A percentile compares a stretch with the other conserved stretches of the same genome.
These are phyloP conservation scores for Halichoerus grypus DNA, from an alignment of 2,113 vertebrate genomes.

Conservation along the genomic window DNA sequence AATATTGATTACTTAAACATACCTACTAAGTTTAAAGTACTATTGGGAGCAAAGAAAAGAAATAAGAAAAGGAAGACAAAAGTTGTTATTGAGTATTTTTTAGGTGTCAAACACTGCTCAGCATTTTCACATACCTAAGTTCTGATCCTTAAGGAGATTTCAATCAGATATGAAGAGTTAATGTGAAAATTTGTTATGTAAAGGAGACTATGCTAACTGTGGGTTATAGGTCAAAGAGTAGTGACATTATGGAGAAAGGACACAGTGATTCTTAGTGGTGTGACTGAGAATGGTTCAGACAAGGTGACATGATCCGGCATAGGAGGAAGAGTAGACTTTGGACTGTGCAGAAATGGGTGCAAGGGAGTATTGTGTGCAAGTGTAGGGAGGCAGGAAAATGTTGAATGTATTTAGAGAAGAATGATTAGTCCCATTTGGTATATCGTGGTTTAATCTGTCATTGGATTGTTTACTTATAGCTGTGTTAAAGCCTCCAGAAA, in stretches of 20 bases:
- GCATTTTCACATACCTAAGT: background rate
- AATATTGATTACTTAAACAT: background rate
- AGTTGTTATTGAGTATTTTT: background rate
- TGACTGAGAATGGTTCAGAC: background rate
- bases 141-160: background rate
- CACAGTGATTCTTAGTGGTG: background rate
- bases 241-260: background rate
- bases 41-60: background rate
- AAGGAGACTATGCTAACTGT: background rate
- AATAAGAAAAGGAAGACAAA: background rate
- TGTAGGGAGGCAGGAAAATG: background rate
- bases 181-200: background rate
- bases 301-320: background rate
- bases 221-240: background rate
- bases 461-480: slow-evolving; percentile 41
- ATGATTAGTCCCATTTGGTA: background rate
- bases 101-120: background rate
- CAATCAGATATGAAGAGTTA: background rate
- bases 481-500: background rate
- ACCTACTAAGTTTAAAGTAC: background rate
- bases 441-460: background rate
- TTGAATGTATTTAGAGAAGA: background rate
- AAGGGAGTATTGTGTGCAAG: background rate
- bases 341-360: background rate
- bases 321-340: background rate